These are phyloP conservation scores for Epinephelus moara DNA, from an alignment of 2,113 vertebrate species.

Conservation along the genomic window DNA sequence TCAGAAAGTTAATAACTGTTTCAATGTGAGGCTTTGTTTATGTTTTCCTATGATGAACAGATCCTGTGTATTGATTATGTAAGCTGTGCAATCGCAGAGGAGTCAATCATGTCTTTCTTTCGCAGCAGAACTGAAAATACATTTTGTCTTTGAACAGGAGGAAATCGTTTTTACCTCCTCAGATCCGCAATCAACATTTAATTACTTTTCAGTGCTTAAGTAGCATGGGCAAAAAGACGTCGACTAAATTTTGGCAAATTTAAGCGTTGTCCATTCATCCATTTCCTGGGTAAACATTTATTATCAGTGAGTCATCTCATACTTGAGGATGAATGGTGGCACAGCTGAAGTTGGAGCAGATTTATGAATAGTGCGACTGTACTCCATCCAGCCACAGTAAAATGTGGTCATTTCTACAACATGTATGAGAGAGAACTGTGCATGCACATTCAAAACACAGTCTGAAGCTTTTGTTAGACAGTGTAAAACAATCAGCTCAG, in stretches of 20 bases:
- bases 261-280: not conserved
- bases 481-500: not conserved
- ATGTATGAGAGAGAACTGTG: not conserved
- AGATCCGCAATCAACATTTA: not conserved
- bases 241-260: not conserved
- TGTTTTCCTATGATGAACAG: not conserved
- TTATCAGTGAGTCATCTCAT: not conserved
- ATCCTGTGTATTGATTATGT: not conserved
- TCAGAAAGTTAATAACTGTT: not conserved
- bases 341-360: not conserved
- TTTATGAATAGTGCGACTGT: not conserved
- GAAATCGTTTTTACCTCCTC: not conserved
- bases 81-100: not conserved
- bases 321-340: not conserved
- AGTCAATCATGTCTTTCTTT: not conserved
- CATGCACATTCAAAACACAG: not conserved
- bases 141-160: not conserved
- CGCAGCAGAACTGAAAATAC: not conserved
- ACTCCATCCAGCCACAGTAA: not conserved
- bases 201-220: not conserved
- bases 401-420: not conserved
- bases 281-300: not conserved
- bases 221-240: not conserved
- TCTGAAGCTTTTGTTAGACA: not conserved
- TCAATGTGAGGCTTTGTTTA: not conserved